Percentiles rank a stretch among this genome's conserved stretches.
These are phyloP conservation scores for Pantherophis vulpinus DNA, from an alignment of 2,797 vertebrate species.

Conservation along the genomic window DNA sequence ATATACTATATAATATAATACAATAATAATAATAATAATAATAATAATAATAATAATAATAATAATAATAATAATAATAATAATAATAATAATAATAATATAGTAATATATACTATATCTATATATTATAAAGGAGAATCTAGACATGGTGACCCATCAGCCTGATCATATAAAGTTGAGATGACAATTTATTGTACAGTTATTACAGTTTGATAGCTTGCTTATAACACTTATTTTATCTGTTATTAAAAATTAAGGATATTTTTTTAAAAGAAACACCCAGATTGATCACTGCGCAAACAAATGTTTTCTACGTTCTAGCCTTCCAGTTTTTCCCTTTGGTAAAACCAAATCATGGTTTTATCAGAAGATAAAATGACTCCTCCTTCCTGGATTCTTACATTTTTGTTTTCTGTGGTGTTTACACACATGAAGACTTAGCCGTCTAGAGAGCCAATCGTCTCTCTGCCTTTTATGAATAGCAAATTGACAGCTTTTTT, in stretches of 20 bases:
- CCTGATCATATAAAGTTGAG: not conserved
- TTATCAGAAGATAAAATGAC: conserved; percentile 2
- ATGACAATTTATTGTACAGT: not conserved
- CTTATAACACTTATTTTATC: not conserved
- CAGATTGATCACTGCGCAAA: not conserved
- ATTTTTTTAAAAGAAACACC: not conserved
- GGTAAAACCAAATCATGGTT: conserved; percentile 9
- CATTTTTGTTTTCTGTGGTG: conserved; percentile 1
- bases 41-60: too few relatives aligned
- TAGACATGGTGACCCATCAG: not conserved
- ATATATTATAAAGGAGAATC: not conserved
- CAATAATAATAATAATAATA: too few relatives aligned
- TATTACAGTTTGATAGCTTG: not conserved
- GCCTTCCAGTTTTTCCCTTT: not conserved
- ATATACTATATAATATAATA: too few relatives aligned
- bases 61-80: too few relatives aligned
- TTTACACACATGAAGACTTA: not conserved
- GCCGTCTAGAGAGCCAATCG: not conserved
- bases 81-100: too few relatives aligned
- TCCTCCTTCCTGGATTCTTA: not conserved
- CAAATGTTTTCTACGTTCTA: not conserved
- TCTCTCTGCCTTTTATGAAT: conserved; percentile 13
- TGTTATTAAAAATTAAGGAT: not conserved
- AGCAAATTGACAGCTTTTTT: conserved; percentile 36
- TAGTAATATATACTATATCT: not conserved